Evolutionary conservation across 2,888 invertebrate species (phyloP), one percentile per base, ranked within the genome.

Genomic region (Eupsilia transversa): DNA sequence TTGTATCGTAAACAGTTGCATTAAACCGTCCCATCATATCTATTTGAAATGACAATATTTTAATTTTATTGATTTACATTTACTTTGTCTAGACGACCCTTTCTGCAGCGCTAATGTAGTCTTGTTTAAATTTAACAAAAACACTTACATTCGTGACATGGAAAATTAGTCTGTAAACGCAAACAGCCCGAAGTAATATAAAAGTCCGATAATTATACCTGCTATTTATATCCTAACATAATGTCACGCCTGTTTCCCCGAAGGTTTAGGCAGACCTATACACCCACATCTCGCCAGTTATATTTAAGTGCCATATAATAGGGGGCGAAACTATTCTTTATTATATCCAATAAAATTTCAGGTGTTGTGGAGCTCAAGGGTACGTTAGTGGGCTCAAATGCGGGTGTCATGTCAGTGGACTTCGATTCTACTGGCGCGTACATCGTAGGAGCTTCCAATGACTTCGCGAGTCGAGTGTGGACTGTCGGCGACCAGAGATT

Each of bases 401-500:
- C 99, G 33, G 99, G 98, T 66, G 98, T 99, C 35, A 99, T 99
- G 97, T 98, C 99, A 0, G 98, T 99, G 77, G 99, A 99, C 93
- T 99, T 99, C 94, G 99, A 99, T 94, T 97, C 98, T 57, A 98
- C 99, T 74, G 99, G 99, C 71, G 97, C 97, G 20, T 97, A 98
- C 90, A 97, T 99, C 78, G 97, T 99, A 72, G 99, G 98, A 27
- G 99, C 99, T 64, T 99, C 99, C 60, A 99, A 99, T 94, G 99
- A 99, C 96, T 99, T 98, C 94, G 99, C 99, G 30, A 98, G 99
- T 91, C 97, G 99, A 78, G 98, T 99, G 77, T 99, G 99, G 99
- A 98, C 99, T 17, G 97, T 99, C 69, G 97, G 96, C 85, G 99
- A 99, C 95, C 98, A 98, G 94, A 97, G 99, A 92, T 97, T 99